phyloP scores from a whole-genome alignment of 23 tunicate species.

The Diplosoma virens region DNA sequence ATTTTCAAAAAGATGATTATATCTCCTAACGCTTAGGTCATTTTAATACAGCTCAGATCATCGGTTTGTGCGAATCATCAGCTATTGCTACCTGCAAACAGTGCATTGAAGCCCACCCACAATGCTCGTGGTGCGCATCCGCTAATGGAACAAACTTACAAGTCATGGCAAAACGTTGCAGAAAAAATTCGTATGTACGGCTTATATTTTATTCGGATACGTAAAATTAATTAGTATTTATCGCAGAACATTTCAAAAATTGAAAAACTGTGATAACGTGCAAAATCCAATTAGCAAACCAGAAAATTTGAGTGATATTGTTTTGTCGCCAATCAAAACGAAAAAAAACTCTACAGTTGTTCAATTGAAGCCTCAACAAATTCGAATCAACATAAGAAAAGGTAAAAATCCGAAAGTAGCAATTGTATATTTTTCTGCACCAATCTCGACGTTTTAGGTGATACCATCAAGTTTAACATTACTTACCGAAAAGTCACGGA shows the following conservation, averaged over 20 bases:
- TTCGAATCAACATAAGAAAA: conserved; percentile 38
- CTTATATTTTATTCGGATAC: too few relatives aligned
- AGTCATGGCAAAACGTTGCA: neutral
- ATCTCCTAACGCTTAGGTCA: too few relatives aligned
- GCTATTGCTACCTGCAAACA: conserved; percentile 55
- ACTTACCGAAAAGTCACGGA: conserved; percentile 79
- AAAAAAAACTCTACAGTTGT: neutral
- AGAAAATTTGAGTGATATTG: neutral
- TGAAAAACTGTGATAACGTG: too few relatives aligned
- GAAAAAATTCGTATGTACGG: neutral
- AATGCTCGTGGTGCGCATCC: conserved; percentile 71
- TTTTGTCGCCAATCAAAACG: neutral
- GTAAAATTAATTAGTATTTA: too few relatives aligned
- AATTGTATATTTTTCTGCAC: too few relatives aligned
- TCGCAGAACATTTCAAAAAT: too few relatives aligned
- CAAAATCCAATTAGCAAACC: too few relatives aligned
- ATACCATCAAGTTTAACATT: conserved; percentile 34
- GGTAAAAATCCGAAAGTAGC: too few relatives aligned
- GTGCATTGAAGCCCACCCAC: conserved; percentile 69
- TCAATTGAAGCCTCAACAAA: conserved; percentile 54
- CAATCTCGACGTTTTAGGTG: too few relatives aligned
- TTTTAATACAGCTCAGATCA: conserved; percentile 23
- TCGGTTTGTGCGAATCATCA: conserved; percentile 53
- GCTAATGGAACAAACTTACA: neutral
- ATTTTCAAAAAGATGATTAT: too few relatives aligned